These are phyloP conservation scores for Diarsia mendica DNA, from an alignment of 2,888 invertebrate species.

Conservation along the genomic window DNA sequence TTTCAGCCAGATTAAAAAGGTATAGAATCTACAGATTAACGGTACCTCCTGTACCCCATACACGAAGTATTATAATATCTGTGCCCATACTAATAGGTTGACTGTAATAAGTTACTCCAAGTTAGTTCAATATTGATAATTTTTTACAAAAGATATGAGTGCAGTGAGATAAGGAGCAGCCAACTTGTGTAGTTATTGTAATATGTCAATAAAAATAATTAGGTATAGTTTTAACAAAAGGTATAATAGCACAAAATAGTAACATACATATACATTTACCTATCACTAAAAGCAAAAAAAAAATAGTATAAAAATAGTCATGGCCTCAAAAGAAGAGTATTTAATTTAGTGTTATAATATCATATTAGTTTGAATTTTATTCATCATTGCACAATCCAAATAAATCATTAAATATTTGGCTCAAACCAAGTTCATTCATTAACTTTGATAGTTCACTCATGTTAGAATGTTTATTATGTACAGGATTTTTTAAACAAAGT, in stretches of 20 bases:
- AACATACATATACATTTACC: background rate
- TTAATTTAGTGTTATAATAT: slow-evolving; percentile 3
- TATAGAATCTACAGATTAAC: too few species aligned
- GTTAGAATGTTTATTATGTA: slow-evolving; percentile 92
- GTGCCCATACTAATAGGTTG: too few species aligned
- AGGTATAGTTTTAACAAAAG: background rate
- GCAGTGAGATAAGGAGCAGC: too few species aligned
- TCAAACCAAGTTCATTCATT: slow-evolving; percentile 92
- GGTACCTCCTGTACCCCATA: too few species aligned
- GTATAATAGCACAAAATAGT: slow-evolving; percentile 9
- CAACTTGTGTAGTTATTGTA: background rate
- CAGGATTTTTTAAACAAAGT: slow-evolving; percentile 88
- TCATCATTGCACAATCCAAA: slow-evolving; percentile 91
- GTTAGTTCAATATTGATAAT: background rate
- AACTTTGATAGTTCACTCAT: slow-evolving; percentile 95
- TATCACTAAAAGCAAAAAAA: slow-evolving; percentile 14
- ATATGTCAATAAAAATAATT: background rate
- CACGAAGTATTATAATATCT: too few species aligned
- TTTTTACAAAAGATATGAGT: background rate
- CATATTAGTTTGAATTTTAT: slow-evolving; percentile 26
- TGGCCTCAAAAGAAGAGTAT: slow-evolving; percentile 32
- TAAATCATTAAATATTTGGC: slow-evolving; percentile 94
- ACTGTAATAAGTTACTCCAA: too few species aligned
- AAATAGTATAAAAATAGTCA: background rate
- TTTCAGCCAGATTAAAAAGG: too few species aligned